These are phyloP conservation scores for Myotis vivesi DNA, from an alignment of 2,797 vertebrate genomes.

Conservation along the genomic window DNA sequence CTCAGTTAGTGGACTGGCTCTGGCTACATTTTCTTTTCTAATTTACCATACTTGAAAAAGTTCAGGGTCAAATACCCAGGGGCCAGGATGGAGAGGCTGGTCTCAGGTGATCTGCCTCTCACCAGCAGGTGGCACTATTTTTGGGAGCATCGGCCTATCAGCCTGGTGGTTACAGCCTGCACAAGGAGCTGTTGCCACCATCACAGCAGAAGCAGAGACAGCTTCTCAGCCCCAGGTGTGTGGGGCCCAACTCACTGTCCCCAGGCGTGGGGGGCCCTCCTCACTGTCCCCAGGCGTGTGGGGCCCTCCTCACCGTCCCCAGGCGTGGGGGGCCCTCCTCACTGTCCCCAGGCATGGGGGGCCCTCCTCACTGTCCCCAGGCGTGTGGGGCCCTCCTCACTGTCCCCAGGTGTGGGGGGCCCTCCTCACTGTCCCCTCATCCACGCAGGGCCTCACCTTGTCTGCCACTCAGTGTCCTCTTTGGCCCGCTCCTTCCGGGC, in stretches of 20 bases:
- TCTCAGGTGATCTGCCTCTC: background rate
- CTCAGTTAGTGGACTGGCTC: accelerated
- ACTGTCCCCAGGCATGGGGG: background rate
- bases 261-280: background rate
- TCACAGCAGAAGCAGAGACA: background rate
- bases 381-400: background rate
- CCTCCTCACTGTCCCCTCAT: background rate
- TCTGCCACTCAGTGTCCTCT: slow-evolving; percentile 91
- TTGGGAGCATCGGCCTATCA: accelerated
- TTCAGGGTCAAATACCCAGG: background rate
- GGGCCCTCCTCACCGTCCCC: background rate
- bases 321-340: background rate
- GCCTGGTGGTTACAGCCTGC: background rate
- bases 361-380: background rate
- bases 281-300: background rate
- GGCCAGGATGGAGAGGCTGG: background rate
- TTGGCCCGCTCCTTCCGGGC: slow-evolving; percentile 92
- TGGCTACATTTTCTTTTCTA: background rate
- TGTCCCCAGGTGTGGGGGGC: background rate
- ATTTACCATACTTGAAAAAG: background rate
- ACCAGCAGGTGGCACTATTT: background rate
- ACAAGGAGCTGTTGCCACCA: too few relatives aligned
- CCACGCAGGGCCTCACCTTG: slow-evolving; percentile 85
- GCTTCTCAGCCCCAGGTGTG: background rate
- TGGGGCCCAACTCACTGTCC: background rate